Evolutionary conservation across 2,113 vertebrate genomes (phyloP).

Genomic region (Triplophysa siluroides): DNA sequence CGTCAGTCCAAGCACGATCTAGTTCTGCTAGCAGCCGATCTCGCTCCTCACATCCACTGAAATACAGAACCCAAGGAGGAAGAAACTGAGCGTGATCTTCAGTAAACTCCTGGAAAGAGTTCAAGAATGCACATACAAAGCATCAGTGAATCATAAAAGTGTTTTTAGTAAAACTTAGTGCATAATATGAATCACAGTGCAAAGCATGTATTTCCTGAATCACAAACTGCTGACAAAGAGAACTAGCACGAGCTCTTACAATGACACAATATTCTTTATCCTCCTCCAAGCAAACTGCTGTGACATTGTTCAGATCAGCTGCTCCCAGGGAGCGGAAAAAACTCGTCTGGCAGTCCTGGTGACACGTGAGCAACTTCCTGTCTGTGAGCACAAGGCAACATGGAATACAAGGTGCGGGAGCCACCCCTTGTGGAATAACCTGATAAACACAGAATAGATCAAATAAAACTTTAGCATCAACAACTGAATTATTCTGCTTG

Average conservation of each 20-base stretch:
- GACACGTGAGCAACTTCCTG: constrained; percentile 85
- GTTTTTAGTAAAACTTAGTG: background rate
- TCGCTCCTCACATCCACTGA: constrained; percentile 87
- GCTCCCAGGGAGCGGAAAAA: constrained; percentile 92
- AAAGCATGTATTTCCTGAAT: background rate
- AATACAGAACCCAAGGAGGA: constrained; percentile 91
- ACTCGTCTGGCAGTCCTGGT: constrained; percentile 97
- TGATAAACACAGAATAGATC: constrained; percentile 55
- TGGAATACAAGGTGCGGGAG: constrained; percentile 86
- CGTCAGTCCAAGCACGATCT: constrained; percentile 75
- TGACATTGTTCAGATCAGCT: constrained; percentile 75
- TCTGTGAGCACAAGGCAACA: constrained; percentile 92
- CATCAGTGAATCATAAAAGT: background rate
- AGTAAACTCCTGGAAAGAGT: constrained; percentile 82
- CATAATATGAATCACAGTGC: background rate
- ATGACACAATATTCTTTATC: constrained; percentile 89
- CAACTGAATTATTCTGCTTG: background rate
- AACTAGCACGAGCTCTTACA: constrained; percentile 71
- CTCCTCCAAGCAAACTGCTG: constrained; percentile 69
- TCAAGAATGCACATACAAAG: background rate
- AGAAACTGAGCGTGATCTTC: constrained; percentile 81
- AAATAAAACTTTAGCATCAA: constrained; percentile 3
- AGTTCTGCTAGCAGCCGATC: constrained; percentile 84
- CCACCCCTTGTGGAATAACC: constrained; percentile 88
- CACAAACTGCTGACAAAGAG: background rate